Conservation (phyloP, 2,888 invertebrate genomes). For the Microchrysa polita region DNA sequence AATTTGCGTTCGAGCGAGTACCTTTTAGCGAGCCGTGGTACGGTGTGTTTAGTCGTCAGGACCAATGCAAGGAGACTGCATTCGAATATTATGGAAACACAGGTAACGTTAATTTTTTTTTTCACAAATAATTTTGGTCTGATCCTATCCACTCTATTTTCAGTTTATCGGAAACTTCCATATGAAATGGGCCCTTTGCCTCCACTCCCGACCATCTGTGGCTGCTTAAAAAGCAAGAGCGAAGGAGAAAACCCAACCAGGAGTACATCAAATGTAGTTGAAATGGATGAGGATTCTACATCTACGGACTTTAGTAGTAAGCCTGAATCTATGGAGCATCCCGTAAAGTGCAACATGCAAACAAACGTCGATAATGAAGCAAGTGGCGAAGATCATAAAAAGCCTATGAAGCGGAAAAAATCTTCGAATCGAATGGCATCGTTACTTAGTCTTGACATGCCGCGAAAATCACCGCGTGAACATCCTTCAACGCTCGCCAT, state of each 20-base stretch:
- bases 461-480: constrained; percentile 86
- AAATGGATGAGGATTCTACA: constrained; percentile 16
- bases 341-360: neutral
- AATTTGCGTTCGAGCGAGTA: constrained; percentile 79
- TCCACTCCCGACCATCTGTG: constrained; percentile 67
- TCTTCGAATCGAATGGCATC: constrained; percentile 49
- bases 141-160: constrained; percentile 23
- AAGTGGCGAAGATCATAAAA: constrained; percentile 52
- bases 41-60: constrained; percentile 79
- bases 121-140: constrained; percentile 6
- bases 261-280: constrained; percentile 54
- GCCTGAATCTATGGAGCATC: constrained; percentile 34
- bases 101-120: constrained; percentile 42
- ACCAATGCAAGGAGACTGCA: constrained; percentile 73
- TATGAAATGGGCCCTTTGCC: constrained; percentile 78
- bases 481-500: constrained; percentile 89
- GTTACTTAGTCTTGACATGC: constrained; percentile 61
- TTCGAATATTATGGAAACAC: constrained; percentile 66
- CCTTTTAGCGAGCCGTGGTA: constrained; percentile 82
- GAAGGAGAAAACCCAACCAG: constrained; percentile 53
- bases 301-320: neutral
- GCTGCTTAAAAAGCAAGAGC: constrained; percentile 19
- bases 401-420: constrained; percentile 35
- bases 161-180: constrained; percentile 68
- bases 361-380: neutral